Evolutionary conservation across 92 coral and sea anemone genomes (phyloP).

Genomic region (Palythoa heliodiscus): DNA sequence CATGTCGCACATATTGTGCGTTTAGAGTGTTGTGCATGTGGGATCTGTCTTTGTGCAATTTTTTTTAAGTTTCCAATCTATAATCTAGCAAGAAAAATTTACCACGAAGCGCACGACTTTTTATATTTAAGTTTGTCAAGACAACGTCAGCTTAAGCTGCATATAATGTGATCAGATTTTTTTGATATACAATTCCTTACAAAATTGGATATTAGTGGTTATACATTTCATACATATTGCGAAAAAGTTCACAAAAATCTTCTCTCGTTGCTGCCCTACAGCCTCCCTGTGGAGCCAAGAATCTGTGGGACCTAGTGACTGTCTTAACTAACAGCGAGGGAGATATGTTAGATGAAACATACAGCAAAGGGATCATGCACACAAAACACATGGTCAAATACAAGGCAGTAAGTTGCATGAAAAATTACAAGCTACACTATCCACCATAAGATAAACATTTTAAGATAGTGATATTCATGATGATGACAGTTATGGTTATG

Average conservation of each 20-base stretch:
- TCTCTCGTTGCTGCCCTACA: conserved; percentile 19
- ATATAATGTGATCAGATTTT: too few species aligned
- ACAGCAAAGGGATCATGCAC: conserved; percentile 91
- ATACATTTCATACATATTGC: neutral
- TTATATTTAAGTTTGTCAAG: too few species aligned
- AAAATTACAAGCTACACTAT: neutral
- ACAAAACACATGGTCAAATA: conserved; percentile 82
- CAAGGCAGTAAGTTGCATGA: conserved; percentile 78
- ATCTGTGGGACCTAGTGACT: conserved; percentile 92
- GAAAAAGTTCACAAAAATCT: neutral
- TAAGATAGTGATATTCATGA: neutral
- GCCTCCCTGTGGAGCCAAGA: conserved; percentile 94
- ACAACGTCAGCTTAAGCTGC: neutral
- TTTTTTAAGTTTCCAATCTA: too few species aligned
- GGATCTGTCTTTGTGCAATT: too few species aligned
- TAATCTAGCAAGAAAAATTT: too few species aligned
- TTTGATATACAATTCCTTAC: too few species aligned
- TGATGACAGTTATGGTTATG: neutral
- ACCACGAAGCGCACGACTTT: too few species aligned
- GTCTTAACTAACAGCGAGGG: conserved; percentile 79
- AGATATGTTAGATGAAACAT: conserved; percentile 62
- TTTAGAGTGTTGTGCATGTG: too few species aligned
- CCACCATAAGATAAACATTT: neutral
- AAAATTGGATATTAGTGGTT: too few species aligned
- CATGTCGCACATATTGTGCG: too few species aligned